Conservation (phyloP, 2,888 invertebrate species). For the Sclerodermus sp. region DNA sequence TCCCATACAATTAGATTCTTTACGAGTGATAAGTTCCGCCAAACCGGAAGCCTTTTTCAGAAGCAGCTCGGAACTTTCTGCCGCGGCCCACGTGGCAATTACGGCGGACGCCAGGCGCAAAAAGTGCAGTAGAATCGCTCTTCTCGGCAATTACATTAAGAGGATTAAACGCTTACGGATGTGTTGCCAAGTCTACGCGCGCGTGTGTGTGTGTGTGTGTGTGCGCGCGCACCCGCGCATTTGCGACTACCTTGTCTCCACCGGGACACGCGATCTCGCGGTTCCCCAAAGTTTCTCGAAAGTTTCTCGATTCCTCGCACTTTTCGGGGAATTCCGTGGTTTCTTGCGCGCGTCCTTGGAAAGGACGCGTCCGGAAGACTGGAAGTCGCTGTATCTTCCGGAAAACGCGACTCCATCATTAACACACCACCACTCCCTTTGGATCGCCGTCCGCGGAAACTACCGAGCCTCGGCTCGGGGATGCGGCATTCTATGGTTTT, state of each 20-base stretch:
- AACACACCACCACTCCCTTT: too few species aligned
- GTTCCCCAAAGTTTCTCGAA: too few species aligned
- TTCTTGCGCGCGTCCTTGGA: slow-evolving; percentile 3
- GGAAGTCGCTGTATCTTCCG: too few species aligned
- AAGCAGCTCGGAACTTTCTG: background rate
- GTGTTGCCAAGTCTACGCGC: background rate
- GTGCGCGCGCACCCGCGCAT: too few species aligned
- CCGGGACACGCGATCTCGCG: too few species aligned
- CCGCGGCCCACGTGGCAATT: background rate
- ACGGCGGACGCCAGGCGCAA: background rate
- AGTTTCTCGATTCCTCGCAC: slow-evolving; percentile 15
- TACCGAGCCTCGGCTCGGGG: background rate
- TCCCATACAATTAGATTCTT: too few species aligned
- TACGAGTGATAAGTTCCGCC: background rate
- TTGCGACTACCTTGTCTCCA: too few species aligned
- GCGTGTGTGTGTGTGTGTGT: background rate
- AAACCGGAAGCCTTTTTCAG: background rate
- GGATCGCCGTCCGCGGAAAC: too few species aligned
- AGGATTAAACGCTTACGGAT: slow-evolving; percentile 24
- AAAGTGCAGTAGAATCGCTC: slow-evolving; percentile 21
- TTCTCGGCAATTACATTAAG: slow-evolving; percentile 30
- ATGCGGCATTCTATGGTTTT: slow-evolving; percentile 5
- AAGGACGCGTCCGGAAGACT: too few species aligned
- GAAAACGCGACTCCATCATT: too few species aligned
- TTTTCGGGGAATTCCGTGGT: slow-evolving; percentile 16